These are phyloP conservation scores for Agrilus biguttatus DNA, from an alignment of 2,888 invertebrate genomes.

Conservation along the genomic window DNA sequence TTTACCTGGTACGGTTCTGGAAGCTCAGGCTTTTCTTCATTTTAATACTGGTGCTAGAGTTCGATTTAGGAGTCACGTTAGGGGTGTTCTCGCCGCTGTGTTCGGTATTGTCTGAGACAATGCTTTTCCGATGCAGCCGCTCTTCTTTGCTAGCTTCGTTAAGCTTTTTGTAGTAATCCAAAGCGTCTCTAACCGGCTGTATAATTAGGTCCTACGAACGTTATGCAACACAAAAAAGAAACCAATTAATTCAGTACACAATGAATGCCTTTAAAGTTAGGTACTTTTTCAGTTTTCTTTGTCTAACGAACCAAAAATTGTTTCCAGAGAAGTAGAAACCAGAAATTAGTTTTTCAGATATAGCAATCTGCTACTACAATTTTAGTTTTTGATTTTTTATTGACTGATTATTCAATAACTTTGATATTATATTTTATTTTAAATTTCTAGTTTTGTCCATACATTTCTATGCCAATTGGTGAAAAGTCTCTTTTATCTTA, in stretches of 20 bases:
- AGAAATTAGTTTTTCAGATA: background rate
- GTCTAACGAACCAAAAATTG: background rate
- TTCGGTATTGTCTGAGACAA: conserved; percentile 29
- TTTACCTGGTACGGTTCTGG: conserved; percentile 27
- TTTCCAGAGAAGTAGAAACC: background rate
- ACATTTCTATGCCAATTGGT: background rate
- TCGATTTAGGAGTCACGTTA: conserved; percentile 30
- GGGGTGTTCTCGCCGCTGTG: conserved; percentile 32
- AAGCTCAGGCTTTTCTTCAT: conserved; percentile 37
- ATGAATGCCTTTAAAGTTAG: background rate
- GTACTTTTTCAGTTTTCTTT: background rate
- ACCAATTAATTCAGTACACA: background rate
- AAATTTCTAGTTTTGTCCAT: background rate
- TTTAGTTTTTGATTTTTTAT: too few species aligned
- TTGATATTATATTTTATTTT: too few species aligned
- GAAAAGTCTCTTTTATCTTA: background rate
- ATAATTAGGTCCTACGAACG: conserved; percentile 41
- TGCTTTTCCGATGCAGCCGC: conserved; percentile 42
- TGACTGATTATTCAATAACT: background rate
- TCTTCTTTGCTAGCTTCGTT: conserved; percentile 48
- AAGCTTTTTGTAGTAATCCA: conserved; percentile 45
- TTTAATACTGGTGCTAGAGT: conserved; percentile 38
- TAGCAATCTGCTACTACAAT: too few species aligned
- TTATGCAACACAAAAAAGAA: conserved; percentile 15
- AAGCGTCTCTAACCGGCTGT: conserved; percentile 43